These are phyloP conservation scores for Cardinalis cardinalis DNA, from an alignment of 2,113 vertebrate species.

Conservation along the genomic window DNA sequence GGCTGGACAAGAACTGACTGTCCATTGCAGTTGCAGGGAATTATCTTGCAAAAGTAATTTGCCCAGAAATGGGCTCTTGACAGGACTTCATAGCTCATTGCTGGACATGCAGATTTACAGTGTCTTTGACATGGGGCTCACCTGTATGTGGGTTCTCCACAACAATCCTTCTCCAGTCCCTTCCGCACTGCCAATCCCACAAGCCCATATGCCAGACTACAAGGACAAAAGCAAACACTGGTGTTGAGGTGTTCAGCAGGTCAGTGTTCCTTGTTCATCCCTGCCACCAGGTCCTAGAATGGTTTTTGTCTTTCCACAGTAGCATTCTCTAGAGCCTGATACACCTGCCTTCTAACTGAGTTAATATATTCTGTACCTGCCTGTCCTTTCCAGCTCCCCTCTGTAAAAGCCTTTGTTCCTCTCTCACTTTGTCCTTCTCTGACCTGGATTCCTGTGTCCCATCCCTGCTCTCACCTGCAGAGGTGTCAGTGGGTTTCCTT, in stretches of 20 bases:
- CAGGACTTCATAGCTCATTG: background rate
- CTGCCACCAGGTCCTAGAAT: background rate
- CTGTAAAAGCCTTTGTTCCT: background rate
- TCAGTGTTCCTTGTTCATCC: background rate
- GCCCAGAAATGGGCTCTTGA: background rate
- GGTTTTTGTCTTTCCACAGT: background rate
- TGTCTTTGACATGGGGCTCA: background rate
- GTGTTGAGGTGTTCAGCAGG: background rate
- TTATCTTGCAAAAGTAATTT: background rate
- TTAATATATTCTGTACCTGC: background rate
- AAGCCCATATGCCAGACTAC: background rate
- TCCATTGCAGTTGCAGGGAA: background rate
- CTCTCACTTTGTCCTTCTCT: background rate
- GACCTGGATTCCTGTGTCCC: background rate
- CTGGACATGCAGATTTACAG: background rate
- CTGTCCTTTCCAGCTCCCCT: background rate
- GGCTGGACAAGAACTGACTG: background rate
- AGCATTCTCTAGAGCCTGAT: background rate
- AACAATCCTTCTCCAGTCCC: background rate
- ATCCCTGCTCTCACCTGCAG: background rate
- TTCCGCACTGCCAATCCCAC: background rate
- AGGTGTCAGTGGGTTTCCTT: background rate
- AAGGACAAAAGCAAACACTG: background rate
- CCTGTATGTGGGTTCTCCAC: background rate
- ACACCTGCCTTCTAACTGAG: background rate